A percentile compares a stretch with the other conserved stretches of the same genome.
Evolutionary conservation across 2,797 vertebrate genomes (phyloP).

Genomic region (Bryconaethiops microstoma): DNA sequence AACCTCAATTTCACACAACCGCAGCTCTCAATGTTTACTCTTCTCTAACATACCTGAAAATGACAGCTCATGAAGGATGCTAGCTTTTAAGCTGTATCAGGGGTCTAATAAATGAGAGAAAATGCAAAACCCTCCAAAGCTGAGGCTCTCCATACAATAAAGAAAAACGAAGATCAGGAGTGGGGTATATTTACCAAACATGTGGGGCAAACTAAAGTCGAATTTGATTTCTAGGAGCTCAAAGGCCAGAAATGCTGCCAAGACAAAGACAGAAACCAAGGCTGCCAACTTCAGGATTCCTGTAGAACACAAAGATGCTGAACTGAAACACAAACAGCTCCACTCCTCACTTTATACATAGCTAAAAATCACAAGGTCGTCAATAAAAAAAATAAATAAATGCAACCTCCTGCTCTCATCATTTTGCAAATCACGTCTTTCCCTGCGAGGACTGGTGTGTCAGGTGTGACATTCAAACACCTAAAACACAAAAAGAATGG

Average conservation of each 20-base stretch:
- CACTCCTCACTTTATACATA: neutral
- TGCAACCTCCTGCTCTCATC: slow-evolving; percentile 35
- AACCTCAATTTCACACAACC: neutral
- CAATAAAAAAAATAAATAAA: neutral
- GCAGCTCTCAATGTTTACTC: neutral
- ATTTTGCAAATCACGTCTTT: neutral
- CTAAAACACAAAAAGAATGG: neutral
- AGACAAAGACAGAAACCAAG: slow-evolving; percentile 81
- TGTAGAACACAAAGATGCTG: slow-evolving; percentile 52
- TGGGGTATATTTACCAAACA: slow-evolving; percentile 84
- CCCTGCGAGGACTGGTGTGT: neutral
- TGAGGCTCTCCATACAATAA: neutral
- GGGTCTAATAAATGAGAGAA: neutral
- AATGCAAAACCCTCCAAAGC: neutral
- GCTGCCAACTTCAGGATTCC: slow-evolving; percentile 85
- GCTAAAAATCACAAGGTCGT: neutral
- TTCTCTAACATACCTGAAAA: neutral
- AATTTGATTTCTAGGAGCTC: slow-evolving; percentile 91
- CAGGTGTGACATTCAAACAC: neutral
- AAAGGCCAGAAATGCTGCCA: slow-evolving; percentile 88
- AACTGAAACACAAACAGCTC: neutral
- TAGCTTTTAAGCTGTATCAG: neutral
- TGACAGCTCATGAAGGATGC: too few species aligned
- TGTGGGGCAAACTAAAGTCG: slow-evolving; percentile 81
- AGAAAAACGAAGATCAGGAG: neutral